Percentiles rank a stretch among this genome's conserved stretches.
Evolutionary conservation across 2,888 invertebrate genomes (phyloP).

Genomic region (Lydus trimaculatus): DNA sequence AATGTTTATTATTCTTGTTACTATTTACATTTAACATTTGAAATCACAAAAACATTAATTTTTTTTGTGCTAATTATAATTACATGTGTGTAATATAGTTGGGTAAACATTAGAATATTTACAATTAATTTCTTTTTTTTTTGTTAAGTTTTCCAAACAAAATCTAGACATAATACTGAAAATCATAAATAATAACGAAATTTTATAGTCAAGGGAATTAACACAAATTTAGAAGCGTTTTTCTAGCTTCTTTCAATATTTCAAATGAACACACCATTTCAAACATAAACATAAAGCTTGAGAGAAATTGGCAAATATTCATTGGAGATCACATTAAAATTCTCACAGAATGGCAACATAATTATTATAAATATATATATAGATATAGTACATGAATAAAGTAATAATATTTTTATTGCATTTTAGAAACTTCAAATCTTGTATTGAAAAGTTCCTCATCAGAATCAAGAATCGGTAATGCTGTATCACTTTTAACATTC

Average conservation of each 20-base stretch:
- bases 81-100: background rate
- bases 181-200: background rate
- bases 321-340: constrained; percentile 8
- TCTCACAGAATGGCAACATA: constrained; percentile 9
- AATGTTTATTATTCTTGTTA: background rate
- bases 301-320: background rate
- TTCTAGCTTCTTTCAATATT: background rate
- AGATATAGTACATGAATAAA: background rate
- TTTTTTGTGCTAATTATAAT: constrained; percentile 6
- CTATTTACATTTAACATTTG: constrained; percentile 19
- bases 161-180: background rate
- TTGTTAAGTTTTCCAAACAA: background rate
- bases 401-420: constrained; percentile 68
- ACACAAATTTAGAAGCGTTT: background rate
- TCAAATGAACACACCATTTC: background rate
- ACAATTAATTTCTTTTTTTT: background rate
- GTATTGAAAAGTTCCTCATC: constrained; percentile 86
- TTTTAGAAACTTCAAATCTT: constrained; percentile 87
- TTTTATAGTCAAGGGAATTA: background rate
- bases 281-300: no score
- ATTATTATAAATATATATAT: background rate
- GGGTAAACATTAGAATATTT: background rate
- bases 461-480: constrained; percentile 75
- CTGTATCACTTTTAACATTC: constrained; percentile 81
- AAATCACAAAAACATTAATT: constrained; percentile 2